A percentile compares a stretch with the other conserved stretches of the same genome.
Conservation (phyloP, 2,888 invertebrate species). For the Autographa gamma region DNA sequence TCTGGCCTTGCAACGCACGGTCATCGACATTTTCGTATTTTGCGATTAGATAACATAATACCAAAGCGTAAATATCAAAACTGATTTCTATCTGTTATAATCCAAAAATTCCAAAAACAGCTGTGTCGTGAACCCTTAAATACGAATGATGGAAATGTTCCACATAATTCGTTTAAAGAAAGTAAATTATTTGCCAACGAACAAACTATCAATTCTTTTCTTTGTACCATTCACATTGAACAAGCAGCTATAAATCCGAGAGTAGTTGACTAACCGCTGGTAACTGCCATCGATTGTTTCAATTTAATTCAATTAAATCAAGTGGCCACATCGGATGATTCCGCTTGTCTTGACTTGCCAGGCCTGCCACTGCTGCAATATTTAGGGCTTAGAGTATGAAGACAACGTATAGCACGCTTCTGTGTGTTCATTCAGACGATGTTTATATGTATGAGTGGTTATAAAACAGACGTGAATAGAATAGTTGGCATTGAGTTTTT, state of each 20-base stretch:
- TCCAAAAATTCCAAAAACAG: background rate
- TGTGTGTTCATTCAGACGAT: background rate
- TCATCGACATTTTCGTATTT: constrained; percentile 33
- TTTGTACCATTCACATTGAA: constrained; percentile 19
- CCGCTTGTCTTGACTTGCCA: constrained; percentile 56
- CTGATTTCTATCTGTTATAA: background rate
- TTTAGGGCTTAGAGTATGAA: constrained; percentile 45
- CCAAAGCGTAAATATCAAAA: constrained; percentile 5
- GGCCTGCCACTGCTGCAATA: constrained; percentile 64
- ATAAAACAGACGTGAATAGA: constrained; percentile 5
- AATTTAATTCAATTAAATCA: constrained; percentile 86
- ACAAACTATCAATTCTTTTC: constrained; percentile 18
- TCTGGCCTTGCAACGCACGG: constrained; percentile 26
- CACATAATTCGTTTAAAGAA: background rate
- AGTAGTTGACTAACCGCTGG: constrained; percentile 43
- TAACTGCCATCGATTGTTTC: constrained; percentile 73
- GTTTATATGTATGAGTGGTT: constrained; percentile 6
- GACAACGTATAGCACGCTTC: constrained; percentile 12
- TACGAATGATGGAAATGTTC: background rate
- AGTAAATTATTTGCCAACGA: background rate
- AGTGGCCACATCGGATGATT: constrained; percentile 72
- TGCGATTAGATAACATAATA: constrained; percentile 31
- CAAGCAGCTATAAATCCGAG: constrained; percentile 49
- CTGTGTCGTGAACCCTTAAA: background rate
- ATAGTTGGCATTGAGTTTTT: background rate